These are phyloP conservation scores for Drosophila ercepeae DNA, from an alignment of 1,140 invertebrate genomes.

Conservation along the genomic window DNA sequence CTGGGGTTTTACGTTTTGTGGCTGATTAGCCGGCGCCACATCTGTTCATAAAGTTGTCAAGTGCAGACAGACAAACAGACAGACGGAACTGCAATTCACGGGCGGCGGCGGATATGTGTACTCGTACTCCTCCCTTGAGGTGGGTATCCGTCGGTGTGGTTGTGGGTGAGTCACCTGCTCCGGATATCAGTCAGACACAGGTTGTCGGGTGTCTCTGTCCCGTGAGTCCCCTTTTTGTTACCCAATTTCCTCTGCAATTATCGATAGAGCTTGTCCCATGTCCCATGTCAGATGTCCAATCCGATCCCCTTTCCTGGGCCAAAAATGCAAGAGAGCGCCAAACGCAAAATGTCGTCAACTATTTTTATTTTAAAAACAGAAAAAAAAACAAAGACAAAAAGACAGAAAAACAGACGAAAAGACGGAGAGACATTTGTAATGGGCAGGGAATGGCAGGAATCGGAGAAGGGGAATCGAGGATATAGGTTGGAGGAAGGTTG, in stretches of 20 bases:
- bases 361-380: slow-evolving; percentile 49
- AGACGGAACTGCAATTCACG: slow-evolving; percentile 13
- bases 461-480: too few relatives aligned
- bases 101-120: too few relatives aligned
- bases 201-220: too few relatives aligned
- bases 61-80: slow-evolving; percentile 22
- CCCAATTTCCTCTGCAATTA: slow-evolving; percentile 8
- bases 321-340: slow-evolving; percentile 1
- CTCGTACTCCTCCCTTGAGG: too few relatives aligned
- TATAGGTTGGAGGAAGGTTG: too few relatives aligned
- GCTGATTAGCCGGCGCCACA: slow-evolving; percentile 47
- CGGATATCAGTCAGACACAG: slow-evolving; percentile 13
- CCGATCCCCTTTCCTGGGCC: slow-evolving; percentile 15
- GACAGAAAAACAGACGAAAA: too few relatives aligned
- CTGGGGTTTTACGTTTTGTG: not conserved
- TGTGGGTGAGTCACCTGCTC: slow-evolving; percentile 27
- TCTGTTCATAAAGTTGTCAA: slow-evolving; percentile 56
- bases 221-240: not conserved
- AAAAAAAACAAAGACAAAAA: too few relatives aligned
- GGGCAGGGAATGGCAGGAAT: not conserved
- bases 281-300: not conserved
- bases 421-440: not conserved
- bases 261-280: slow-evolving; percentile 16
- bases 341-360: slow-evolving; percentile 55
- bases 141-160: too few relatives aligned